Evolutionary conservation across 2,797 vertebrate genomes (phyloP).

Genomic region (Oreortyx pictus): DNA sequence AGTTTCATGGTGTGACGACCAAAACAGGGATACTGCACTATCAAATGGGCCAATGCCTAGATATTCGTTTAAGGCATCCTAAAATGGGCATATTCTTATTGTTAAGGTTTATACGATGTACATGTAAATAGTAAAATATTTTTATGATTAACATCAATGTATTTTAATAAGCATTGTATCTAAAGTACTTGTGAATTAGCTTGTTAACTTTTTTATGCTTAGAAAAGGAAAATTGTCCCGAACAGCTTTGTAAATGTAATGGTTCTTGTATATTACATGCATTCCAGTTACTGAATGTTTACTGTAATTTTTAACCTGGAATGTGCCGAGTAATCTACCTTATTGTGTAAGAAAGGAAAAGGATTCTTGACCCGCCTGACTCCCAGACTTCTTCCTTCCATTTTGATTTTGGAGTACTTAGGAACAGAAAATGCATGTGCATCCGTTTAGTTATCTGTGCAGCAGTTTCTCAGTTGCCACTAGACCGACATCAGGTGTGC

Average conservation of each 20-base stretch:
- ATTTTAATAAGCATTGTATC: conserved; percentile 91
- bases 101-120: conserved; percentile 84
- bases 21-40: conserved; percentile 77
- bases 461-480: background rate
- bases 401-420: conserved; percentile 18
- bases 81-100: conserved; percentile 77
- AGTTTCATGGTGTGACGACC: conserved; percentile 81
- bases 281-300: conserved; percentile 80
- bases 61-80: conserved; percentile 72
- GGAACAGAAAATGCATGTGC: background rate
- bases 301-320: conserved; percentile 74
- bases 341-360: conserved; percentile 52
- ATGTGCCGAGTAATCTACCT: conserved; percentile 72
- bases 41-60: conserved; percentile 66
- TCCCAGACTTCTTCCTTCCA: conserved; percentile 33
- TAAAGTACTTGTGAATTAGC: conserved; percentile 79
- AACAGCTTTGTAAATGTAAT: conserved; percentile 78
- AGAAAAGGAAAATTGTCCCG: conserved; percentile 59
- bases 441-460: conserved; percentile 1
- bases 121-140: conserved; percentile 94
- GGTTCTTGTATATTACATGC: conserved; percentile 74
- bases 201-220: conserved; percentile 81
- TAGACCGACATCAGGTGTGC: background rate
- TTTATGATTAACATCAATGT: conserved; percentile 92
- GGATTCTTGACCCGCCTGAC: conserved; percentile 63